Conservation (phyloP, 2,113 vertebrate species). For the Noctilio leporinus region DNA sequence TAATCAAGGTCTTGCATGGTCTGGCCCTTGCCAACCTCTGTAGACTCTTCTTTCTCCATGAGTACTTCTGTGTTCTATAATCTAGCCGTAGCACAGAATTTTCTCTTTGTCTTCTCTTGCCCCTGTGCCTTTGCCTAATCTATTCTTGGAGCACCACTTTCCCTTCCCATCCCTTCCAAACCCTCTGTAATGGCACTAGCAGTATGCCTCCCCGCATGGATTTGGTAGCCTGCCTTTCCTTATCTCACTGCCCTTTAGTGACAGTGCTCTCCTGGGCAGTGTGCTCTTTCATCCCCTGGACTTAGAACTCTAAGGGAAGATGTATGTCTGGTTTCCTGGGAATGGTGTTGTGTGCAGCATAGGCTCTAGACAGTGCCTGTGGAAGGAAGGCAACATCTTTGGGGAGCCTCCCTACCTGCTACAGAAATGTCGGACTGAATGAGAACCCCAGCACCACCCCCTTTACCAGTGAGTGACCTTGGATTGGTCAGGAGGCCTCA, state of each 20-base stretch:
- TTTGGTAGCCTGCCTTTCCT: neutral
- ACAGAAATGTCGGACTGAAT: neutral
- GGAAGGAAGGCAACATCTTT: neutral
- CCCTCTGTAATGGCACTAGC: rapidly evolving
- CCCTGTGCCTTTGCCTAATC: neutral
- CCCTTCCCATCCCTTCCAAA: neutral
- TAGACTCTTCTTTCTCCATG: neutral
- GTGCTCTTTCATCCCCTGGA: neutral
- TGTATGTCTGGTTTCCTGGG: neutral
- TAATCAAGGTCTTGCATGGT: neutral
- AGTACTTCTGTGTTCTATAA: neutral
- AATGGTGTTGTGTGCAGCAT: rapidly evolving
- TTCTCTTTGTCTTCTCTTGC: neutral
- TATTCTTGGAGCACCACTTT: rapidly evolving
- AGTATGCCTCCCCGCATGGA: neutral
- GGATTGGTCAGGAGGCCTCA: neutral
- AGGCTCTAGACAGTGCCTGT: neutral
- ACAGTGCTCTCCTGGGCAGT: neutral
- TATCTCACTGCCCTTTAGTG: neutral
- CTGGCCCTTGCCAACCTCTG: neutral
- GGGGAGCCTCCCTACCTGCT: neutral
- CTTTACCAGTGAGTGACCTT: neutral
- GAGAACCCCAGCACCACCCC: neutral
- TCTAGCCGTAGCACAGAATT: neutral
- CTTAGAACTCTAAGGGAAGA: neutral